These are phyloP conservation scores for Elephantulus edwardii DNA, from an alignment of 2,113 vertebrate species.

Conservation along the genomic window DNA sequence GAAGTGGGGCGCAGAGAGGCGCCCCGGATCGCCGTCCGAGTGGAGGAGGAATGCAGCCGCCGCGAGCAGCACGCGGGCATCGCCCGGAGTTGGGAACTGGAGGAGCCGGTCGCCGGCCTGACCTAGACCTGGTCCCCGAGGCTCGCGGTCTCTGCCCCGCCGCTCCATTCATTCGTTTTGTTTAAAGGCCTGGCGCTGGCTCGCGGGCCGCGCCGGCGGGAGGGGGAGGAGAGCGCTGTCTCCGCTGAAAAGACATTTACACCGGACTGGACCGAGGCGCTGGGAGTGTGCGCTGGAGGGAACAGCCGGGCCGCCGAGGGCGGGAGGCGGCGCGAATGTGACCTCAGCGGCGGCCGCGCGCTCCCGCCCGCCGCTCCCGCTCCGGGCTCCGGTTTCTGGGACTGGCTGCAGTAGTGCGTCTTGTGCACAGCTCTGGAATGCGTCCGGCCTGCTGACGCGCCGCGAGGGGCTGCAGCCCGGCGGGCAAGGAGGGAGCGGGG, in stretches of 20 bases:
- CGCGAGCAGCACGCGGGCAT: not conserved
- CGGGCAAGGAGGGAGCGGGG: not conserved
- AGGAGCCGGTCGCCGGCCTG: not conserved
- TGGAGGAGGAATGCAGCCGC: conserved; percentile 11
- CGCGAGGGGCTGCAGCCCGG: conserved; percentile 69
- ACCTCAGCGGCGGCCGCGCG: conserved; percentile 76
- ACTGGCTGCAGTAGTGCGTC: conserved; percentile 72
- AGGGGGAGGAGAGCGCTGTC: conserved; percentile 51
- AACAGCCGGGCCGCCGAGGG: conserved; percentile 74
- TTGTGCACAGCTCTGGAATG: conserved; percentile 77
- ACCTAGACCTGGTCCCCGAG: not conserved
- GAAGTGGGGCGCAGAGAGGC: not conserved
- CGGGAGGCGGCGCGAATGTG: conserved; percentile 75
- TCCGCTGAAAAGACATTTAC: conserved; percentile 46
- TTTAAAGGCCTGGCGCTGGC: conserved; percentile 55
- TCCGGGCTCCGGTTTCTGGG: conserved; percentile 76
- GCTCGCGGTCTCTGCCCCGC: not conserved
- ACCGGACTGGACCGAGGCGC: conserved; percentile 69
- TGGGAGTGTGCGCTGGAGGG: conserved; percentile 69
- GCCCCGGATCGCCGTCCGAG: not conserved
- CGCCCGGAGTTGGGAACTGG: conserved; percentile 26
- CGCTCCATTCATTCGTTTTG: conserved; percentile 75
- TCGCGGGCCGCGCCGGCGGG: conserved; percentile 41
- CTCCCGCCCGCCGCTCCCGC: conserved; percentile 68
- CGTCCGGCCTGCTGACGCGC: conserved; percentile 69